Base-by-base conservation (phyloP, 2,797 vertebrate species). In the Coregonus sp. region DNA sequence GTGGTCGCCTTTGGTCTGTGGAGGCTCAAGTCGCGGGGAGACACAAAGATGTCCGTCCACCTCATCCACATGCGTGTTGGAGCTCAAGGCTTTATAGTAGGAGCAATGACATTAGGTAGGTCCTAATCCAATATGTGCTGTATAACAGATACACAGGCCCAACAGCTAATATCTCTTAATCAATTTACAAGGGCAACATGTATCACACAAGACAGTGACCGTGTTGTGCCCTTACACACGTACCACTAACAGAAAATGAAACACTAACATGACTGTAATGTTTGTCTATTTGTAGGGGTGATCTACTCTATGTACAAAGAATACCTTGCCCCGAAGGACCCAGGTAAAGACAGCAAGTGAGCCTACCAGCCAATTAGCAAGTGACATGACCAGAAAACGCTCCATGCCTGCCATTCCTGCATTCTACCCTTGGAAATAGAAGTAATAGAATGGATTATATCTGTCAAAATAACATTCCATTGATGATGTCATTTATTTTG, bases 271-370 rank as follows among this genome's bases (percentile, higher is more conserved):
- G 15, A 7, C 66, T 68, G 56, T 18, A 70, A 70, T 40, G 20
- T 72, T 20, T 69, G 52, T 20, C 67, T 83, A 79, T 76, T 75
- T 77, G 63, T 84, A 94, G 92, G 93, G 80, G 92, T 93, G 70
- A 71, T 93, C 1, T 94, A 92, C 75, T 94, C 93, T 50, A 93
- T 94, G 93, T 93, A 92, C 75, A 92, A 88, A 63, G 88, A 94
- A 76, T 90, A 92, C 40, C 76, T 94, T 69, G 89, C 86, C 78
- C 88, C 90, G n/a, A 77, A 74, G 33, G 67, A 82, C 2, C 70
- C 80, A 12, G 75, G 18, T 51, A 15, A 75, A 33, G 29, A 33
- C 33, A 56, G 70, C 33, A 84, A 87, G 73, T 86, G 75, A 86
- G n/a, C 3, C 9, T 59, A 20, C 71, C 33, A 20, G 71, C 18